A percentile compares a stretch with the other conserved stretches of the same genome.
Evolutionary conservation across 2,797 vertebrate genomes (phyloP).

Genomic region (Halcyon smyrnensis): DNA sequence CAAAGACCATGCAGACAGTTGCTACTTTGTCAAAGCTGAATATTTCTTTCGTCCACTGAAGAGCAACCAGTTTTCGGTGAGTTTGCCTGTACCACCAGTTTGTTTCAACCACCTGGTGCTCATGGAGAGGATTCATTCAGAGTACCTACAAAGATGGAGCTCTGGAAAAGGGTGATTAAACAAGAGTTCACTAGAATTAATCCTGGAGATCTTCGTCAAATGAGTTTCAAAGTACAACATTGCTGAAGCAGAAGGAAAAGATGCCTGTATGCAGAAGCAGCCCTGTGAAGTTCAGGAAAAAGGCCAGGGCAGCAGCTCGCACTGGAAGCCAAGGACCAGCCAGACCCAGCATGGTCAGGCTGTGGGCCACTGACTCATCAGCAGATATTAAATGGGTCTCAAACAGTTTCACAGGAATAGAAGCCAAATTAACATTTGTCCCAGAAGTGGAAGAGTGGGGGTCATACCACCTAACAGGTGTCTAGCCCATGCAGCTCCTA

Average conservation of each 20-base stretch:
- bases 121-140: background rate
- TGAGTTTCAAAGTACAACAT: background rate
- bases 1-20: background rate
- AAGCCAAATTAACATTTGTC: no score
- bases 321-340: background rate
- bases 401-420: no score
- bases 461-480: no score
- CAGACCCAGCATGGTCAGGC: fast-evolving
- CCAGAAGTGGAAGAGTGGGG: no score
- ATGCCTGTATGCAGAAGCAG: background rate
- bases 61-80: background rate
- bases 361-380: no score
- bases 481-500: background rate
- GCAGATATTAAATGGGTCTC: no score
- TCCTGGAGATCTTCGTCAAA: background rate
- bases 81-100: background rate
- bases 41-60: background rate
- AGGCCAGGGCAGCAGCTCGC: background rate
- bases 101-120: background rate
- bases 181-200: background rate
- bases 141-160: background rate
- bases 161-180: background rate
- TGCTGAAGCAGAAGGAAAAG: background rate
- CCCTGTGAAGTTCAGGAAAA: background rate
- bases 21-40: background rate